Base-by-base conservation (phyloP, 1,140 invertebrate species). In the Drosophila burlai region DNA sequence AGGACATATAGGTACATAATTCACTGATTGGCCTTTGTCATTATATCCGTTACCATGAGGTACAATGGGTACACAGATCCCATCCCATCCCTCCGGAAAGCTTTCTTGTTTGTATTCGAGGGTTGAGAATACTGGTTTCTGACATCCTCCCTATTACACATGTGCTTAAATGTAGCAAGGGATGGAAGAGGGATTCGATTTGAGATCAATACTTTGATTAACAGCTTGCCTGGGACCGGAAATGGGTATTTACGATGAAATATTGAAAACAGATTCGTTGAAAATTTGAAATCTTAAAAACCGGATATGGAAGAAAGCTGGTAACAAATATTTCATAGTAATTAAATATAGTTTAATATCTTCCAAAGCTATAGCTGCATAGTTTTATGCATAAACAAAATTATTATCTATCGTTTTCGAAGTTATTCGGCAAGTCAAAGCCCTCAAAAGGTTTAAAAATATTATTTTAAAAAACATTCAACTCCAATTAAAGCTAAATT, bases 1-100 rank as follows among this genome's bases (percentile, higher is more conserved):
- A 71, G 82, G 29, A 65, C 26, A 63, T 58, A 26, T 82, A 64
- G 47, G 55, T 83, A 83, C 66, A 84, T 77, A 89, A 68, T 66
- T 79, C 74, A 90, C 83, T 84, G 85, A 89, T 90, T 87, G 76
- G 71, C 78, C 40, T 76, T 58, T 77, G 46, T 67, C 42, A 46
- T 46, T 59, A 71, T 63, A 24, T 38, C 16, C 26, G n/a, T 46
- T 18, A 15, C 11, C 13, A 21, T 36, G 10, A 24, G 47, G 57
- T 40, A 63, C 66, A 68, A 62, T 57, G 34, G 46, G 24, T 64
- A 24, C 24, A 36, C 40, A 45, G 64, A 61, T 60, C 71, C 46
- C 55, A 52, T 49, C 49, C 49, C 47, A 49, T 46, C 50, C 60
- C 50, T 64, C 40, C 50, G 21, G 11, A 38, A 21, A 54, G 46